Evolutionary conservation across 2,888 invertebrate genomes (phyloP), one percentile per base, ranked within the genome.

Genomic region (Loripinus fragilis): DNA sequence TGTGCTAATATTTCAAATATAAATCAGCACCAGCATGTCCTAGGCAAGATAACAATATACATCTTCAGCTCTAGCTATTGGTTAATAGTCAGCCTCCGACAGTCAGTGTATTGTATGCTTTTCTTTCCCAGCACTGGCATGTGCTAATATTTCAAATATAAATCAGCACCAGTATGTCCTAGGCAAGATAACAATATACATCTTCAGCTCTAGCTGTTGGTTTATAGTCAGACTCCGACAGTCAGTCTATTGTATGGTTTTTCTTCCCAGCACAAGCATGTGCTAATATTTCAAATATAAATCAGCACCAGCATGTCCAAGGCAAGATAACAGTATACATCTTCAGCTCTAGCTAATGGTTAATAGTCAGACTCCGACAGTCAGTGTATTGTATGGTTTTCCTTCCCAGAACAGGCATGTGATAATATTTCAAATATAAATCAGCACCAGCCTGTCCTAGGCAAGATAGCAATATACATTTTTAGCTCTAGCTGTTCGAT

Each of bases 21-120:
- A 42, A 64, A 71, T 71, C 60, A 71, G 71, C 71, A 30, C 70
- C 38, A 30, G 7, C 52, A 64, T 20, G 71, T 71, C 25, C 64
- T n/a, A 71, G 71, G 71, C 12, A 42, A 71, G 45, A 71, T 12
- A 41, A 28, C 30, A 23, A 33, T 5, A 8, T 8, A 38, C 12
- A 38, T 38, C 38, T 8, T 38, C 38, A n/a, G n/a, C n/a, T n/a
- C n/a, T n/a, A n/a, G n/a, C n/a, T n/a, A n/a, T n/a, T n/a, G n/a
- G n/a, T n/a, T n/a, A n/a, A n/a, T n/a, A n/a, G n/a, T n/a, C n/a
- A n/a, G n/a, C n/a, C n/a, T n/a, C n/a, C n/a, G n/a, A n/a, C n/a
- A n/a, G n/a, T n/a, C n/a, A n/a, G n/a, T n/a, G n/a, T n/a, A n/a
- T n/a, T n/a, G n/a, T n/a, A n/a, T n/a, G n/a, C n/a, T n/a, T 5